Evolutionary conservation across 2,888 invertebrate species (phyloP), one percentile per base, ranked within the genome.

Genomic region (Euplexia lucipara): DNA sequence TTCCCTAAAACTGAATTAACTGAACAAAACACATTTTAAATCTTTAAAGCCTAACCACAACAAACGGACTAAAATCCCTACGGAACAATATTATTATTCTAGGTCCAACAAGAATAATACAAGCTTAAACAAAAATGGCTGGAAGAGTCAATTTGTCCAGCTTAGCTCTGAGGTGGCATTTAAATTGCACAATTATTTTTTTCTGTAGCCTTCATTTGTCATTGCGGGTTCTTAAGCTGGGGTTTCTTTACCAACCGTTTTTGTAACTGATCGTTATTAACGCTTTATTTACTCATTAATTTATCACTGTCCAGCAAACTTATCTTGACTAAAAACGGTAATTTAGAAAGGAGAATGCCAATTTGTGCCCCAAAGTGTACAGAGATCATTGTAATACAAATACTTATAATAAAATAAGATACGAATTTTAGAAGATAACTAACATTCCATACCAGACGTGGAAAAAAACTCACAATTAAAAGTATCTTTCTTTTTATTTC

Each of bases 261-360:
- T 90, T 90, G 87, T 81, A 81, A 73, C 73, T 68, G 91, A 92
- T 93, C 90, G 87, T 93, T 93, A 94, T 93, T 92, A 88, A 77
- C 86, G 89, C 85, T 92, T 92, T 93, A 92, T 92, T 92, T 91
- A 88, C 86, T 91, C 91, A 91, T 91, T 93, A 92, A 94, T 95
- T 93, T 91, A 87, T 93, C 93, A 91, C 87, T 91, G 92, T 92
- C 91, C 83, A 65, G 84, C 83, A 88, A 91, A 92, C n/a, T 93
- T 91, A 90, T 91, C 89, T 86, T 87, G 86, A 85, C 84, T 83
- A 74, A 67, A 52, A 61, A 81, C 69, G 77, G 78, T 70, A 72
- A 87, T 85, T 86, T 83, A n/a, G n/a, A n/a, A n/a, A n/a, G n/a
- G n/a, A n/a, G n/a, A n/a, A n/a, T n/a, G n/a, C n/a, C n/a, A n/a